These are phyloP conservation scores for Lamprologus speciosus DNA, from an alignment of 2,113 vertebrate species.

Conservation along the genomic window DNA sequence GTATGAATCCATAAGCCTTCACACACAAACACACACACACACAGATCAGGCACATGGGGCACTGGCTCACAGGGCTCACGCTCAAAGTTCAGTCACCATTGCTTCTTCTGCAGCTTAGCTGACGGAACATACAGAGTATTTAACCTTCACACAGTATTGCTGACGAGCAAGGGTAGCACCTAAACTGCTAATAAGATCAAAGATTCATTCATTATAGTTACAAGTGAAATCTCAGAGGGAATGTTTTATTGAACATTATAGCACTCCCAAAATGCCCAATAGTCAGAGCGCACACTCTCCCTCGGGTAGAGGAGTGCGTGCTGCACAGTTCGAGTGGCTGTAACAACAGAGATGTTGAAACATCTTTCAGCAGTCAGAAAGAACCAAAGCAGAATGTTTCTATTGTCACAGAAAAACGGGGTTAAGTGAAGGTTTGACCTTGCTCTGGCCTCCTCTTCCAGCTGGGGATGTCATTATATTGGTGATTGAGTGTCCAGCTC, in stretches of 20 bases:
- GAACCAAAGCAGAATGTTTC: conserved; percentile 34
- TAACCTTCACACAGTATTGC: background rate
- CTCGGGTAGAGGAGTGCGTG: background rate
- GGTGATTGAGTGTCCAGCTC: conserved; percentile 26
- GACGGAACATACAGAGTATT: background rate
- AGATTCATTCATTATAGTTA: background rate
- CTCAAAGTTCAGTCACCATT: background rate
- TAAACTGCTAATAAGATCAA: background rate
- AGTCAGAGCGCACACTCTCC: background rate
- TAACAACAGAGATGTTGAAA: conserved; percentile 24
- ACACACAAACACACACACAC: background rate
- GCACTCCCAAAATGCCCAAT: background rate
- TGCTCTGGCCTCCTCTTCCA: conserved; percentile 21
- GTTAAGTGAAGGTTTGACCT: background rate
- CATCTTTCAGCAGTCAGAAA: background rate
- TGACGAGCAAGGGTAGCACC: background rate
- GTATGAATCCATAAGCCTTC: background rate
- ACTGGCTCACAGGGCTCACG: background rate
- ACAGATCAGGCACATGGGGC: background rate
- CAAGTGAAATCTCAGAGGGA: background rate
- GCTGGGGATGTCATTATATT: conserved; percentile 42
- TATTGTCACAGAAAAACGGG: conserved; percentile 10
- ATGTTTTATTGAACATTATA: background rate
- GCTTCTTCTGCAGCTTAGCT: background rate
- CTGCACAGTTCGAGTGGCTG: conserved; percentile 10